These are phyloP conservation scores for Glaucomys volans DNA, from an alignment of 2,113 vertebrate genomes.

Conservation along the genomic window DNA sequence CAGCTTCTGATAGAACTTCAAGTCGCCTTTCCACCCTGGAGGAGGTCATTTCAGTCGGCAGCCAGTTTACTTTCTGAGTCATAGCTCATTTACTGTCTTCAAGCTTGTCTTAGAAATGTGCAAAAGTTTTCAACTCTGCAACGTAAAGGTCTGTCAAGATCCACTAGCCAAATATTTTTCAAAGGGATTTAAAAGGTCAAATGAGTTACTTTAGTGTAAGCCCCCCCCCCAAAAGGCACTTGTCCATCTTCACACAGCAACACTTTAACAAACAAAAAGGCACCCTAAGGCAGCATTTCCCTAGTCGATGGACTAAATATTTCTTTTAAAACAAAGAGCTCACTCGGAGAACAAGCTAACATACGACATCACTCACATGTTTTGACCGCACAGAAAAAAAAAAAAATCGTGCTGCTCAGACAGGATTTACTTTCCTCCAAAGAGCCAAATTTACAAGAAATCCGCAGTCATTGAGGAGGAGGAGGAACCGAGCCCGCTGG, in stretches of 20 bases:
- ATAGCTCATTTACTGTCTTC: neutral
- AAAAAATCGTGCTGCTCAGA: neutral
- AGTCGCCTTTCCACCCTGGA: neutral
- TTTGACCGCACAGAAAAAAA: neutral
- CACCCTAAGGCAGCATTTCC: neutral
- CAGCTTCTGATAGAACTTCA: neutral
- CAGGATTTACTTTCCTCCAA: neutral
- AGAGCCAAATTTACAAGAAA: neutral
- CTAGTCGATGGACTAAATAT: neutral
- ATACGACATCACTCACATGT: slow-evolving; percentile 19
- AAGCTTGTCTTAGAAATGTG: slow-evolving; percentile 36
- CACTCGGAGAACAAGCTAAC: neutral
- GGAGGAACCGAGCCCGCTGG: neutral
- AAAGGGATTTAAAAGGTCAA: neutral
- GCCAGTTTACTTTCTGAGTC: slow-evolving; percentile 54
- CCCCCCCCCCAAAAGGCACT: no score
- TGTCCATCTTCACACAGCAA: neutral
- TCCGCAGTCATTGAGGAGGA: neutral
- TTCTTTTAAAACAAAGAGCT: slow-evolving; percentile 71
- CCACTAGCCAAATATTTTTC: neutral
- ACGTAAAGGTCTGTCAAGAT: neutral
- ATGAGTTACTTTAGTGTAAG: neutral
- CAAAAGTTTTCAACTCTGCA: slow-evolving; percentile 1
- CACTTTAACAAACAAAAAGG: neutral
- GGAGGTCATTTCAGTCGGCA: neutral